Evolutionary conservation across 2,797 vertebrate species (phyloP).

Genomic region (Gymnocypris eckloni): DNA sequence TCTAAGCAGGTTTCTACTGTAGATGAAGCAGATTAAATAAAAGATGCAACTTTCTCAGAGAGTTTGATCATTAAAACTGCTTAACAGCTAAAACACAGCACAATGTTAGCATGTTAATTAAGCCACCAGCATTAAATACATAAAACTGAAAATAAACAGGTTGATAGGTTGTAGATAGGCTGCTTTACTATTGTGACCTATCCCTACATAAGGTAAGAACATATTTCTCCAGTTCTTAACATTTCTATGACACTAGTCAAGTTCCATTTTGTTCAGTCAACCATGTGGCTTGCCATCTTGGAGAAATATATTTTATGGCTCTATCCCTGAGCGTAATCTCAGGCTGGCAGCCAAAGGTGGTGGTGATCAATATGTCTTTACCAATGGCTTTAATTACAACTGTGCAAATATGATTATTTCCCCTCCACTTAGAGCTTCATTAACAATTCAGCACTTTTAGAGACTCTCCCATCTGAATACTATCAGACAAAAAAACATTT

Average conservation of each 20-base stretch:
- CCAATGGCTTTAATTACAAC: conserved; percentile 58
- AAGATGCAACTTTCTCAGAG: neutral
- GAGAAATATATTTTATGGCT: conserved; percentile 29
- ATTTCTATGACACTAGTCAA: neutral
- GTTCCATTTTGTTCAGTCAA: conserved; percentile 10
- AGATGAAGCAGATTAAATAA: neutral
- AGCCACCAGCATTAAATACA: neutral
- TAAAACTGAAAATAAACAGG: neutral
- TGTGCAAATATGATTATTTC: conserved; percentile 58
- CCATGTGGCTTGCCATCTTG: conserved; percentile 6
- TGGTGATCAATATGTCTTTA: conserved; percentile 55
- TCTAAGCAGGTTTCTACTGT: neutral
- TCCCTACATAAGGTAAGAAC: neutral
- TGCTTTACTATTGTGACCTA: neutral
- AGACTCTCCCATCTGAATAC: conserved; percentile 21
- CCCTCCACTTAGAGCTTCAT: conserved; percentile 44
- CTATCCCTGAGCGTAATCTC: conserved; percentile 34
- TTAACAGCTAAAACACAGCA: neutral
- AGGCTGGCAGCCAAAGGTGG: conserved; percentile 42
- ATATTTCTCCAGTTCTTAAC: neutral
- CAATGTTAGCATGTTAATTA: neutral
- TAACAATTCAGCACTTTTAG: conserved; percentile 40
- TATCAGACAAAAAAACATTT: conserved; percentile 1
- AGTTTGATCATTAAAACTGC: neutral
- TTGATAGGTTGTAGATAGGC: neutral